These are phyloP conservation scores for Itoplectis maculator DNA, from an alignment of 2,888 invertebrate genomes.

Conservation along the genomic window DNA sequence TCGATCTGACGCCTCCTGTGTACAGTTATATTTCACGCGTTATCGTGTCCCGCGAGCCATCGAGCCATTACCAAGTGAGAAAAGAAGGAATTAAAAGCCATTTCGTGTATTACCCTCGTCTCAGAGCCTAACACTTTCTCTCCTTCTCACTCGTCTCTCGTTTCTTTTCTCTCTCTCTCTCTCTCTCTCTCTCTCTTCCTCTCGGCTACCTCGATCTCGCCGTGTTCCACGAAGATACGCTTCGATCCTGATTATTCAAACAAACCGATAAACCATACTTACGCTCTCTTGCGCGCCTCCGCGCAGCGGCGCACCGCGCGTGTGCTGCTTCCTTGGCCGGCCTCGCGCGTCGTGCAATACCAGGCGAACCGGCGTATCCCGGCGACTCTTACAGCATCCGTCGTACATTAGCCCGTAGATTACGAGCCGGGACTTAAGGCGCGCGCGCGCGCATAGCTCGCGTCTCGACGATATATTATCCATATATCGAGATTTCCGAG, in stretches of 20 bases:
- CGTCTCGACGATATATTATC: constrained; percentile 72
- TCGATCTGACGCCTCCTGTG: constrained; percentile 25
- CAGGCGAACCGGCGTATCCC: constrained; percentile 45
- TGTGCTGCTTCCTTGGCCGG: too few species aligned
- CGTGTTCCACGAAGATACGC: constrained; percentile 59
- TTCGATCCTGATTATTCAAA: constrained; percentile 79
- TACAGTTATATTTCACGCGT: constrained; percentile 53
- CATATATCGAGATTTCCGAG: constrained; percentile 61
- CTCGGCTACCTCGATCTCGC: too few species aligned
- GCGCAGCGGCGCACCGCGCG: too few species aligned
- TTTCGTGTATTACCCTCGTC: constrained; percentile 62
- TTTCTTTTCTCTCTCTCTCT: constrained; percentile 4
- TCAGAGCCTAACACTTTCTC: constrained; percentile 27
- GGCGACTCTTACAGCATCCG: constrained; percentile 53
- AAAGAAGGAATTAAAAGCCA: constrained; percentile 67
- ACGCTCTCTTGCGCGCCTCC: constrained; percentile 22
- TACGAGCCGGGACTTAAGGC: constrained; percentile 52
- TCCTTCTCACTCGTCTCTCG: not conserved
- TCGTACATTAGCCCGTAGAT: constrained; percentile 63
- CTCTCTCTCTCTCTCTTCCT: too few species aligned
- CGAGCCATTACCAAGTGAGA: constrained; percentile 66
- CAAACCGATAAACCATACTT: constrained; percentile 78
- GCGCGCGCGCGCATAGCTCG: constrained; percentile 65
- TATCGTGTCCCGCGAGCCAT: constrained; percentile 60
- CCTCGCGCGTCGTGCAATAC: constrained; percentile 32